phyloP scores from a whole-genome alignment of 2,888 invertebrate genomes.

The Cepaea hortensis region DNA sequence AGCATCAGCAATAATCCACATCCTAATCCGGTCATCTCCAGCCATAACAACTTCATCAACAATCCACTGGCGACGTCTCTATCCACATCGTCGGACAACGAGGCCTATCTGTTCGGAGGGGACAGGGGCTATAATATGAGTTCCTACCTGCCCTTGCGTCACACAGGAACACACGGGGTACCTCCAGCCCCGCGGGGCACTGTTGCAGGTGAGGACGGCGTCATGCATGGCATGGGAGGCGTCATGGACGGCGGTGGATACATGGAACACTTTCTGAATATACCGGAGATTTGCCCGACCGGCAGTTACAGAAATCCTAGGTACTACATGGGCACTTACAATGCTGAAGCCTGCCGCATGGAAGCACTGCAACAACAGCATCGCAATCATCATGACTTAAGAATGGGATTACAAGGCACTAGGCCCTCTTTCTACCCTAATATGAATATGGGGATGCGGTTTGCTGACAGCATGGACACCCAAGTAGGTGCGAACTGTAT shows the following conservation, averaged over 20 bases:
- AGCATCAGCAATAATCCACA: conserved; percentile 27
- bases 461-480: conserved; percentile 59
- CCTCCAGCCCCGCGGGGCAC: conserved; percentile 26
- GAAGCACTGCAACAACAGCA: conserved; percentile 69
- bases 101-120: not conserved
- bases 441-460: conserved; percentile 69
- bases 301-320: conserved; percentile 67
- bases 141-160: conserved; percentile 71
- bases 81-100: not conserved
- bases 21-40: conserved; percentile 27
- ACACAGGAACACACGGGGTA: conserved; percentile 60
- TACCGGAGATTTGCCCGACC: conserved; percentile 71
- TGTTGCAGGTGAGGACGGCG: conserved; percentile 52
- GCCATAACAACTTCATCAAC: conserved; percentile 28
- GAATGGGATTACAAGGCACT: conserved; percentile 68
- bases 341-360: conserved; percentile 70
- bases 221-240: conserved; percentile 48
- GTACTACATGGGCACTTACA: conserved; percentile 61
- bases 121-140: conserved; percentile 60
- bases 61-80: not conserved
- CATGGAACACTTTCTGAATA: conserved; percentile 73
- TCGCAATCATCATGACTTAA: conserved; percentile 62
- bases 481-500: conserved; percentile 58
- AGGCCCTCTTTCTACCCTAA: conserved; percentile 70
- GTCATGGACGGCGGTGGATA: conserved; percentile 57